phyloP scores from a whole-genome alignment of 2,888 invertebrate species.

The Meta bourneti region DNA sequence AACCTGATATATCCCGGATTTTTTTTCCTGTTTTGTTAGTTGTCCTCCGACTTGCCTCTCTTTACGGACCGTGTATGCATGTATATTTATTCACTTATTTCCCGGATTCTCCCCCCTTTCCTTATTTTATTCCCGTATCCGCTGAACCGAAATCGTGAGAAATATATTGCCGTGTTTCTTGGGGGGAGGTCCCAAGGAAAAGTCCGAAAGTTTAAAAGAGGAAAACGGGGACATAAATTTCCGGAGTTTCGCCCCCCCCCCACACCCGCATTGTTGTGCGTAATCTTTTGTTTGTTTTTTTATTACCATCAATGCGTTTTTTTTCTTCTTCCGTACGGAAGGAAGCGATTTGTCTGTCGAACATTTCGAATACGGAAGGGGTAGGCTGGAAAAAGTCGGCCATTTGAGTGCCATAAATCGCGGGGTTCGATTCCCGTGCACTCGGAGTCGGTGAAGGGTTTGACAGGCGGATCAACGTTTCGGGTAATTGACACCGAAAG shows the following conservation, averaged over 20 bases:
- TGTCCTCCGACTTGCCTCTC: not conserved
- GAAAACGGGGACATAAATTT: slow-evolving; percentile 63
- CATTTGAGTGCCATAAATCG: not conserved
- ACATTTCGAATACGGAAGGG: not conserved
- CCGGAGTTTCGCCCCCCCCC: slow-evolving; percentile 13
- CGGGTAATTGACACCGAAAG: too few relatives aligned
- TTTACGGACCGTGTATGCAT: not conserved
- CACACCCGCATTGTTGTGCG: slow-evolving; percentile 16
- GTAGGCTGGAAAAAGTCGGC: not conserved
- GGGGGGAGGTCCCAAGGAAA: slow-evolving; percentile 35
- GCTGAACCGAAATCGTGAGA: slow-evolving; percentile 50
- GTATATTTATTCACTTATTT: slow-evolving; percentile 53
- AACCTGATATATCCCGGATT: slow-evolving; percentile 42
- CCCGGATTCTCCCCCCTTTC: slow-evolving; percentile 7
- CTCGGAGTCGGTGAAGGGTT: not conserved
- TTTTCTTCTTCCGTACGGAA: not conserved
- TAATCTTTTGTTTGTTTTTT: slow-evolving; percentile 2
- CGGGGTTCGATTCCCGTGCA: not conserved
- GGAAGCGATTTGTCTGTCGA: slow-evolving; percentile 27
- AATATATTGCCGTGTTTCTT: slow-evolving; percentile 40
- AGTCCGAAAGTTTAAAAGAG: slow-evolving; percentile 56
- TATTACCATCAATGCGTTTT: not conserved
- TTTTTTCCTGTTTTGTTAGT: slow-evolving; percentile 9
- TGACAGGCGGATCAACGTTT: too few relatives aligned
- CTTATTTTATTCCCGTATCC: slow-evolving; percentile 30